Base-by-base conservation (phyloP, 1,140 invertebrate genomes). In the Plutomurus gul region DNA sequence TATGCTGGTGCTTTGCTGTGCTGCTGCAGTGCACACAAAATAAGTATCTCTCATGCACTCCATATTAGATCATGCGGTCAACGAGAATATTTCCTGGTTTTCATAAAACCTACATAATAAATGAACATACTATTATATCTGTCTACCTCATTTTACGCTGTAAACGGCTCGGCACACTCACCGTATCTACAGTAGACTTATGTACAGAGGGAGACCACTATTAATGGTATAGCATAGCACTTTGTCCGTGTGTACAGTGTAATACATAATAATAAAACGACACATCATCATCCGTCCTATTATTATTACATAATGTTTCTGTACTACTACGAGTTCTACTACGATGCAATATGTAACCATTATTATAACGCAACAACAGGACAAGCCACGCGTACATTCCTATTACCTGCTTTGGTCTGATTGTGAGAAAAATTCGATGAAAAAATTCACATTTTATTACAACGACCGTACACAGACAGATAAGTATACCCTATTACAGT, bases 51-150 rank as follows among this genome's bases (percentile, higher is more conserved):
- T 33, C 30, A 36, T 65, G 56, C 56, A 65, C 56, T 65, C 56
- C 56, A 65, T 65, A 65, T 65, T 65, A 65, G 56, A 65, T 65
- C 56, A 65, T 65, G 56, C 56, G 56, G 56, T 65, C 56, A 65
- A 27, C 27, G 16, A 65, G 25, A 65, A 65, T 65, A 65, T 65
- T 65, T 65, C 56, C 56, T 65, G 56, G 56, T 65, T 65, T 65
- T 36, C 56, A 65, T 65, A 65, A 65, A 65, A 65, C 56, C 56
- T 65, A 65, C 56, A 65, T 65, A 65, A 33, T 36, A 16, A 33
- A 36, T 49, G 6, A 49, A 20, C 7, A 20, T n/a, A n/a, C n/a
- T n/a, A 49, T 7, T 33, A 25, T 30, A 5, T 49, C 18, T 22
- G 18, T 4, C 7, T 3, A 33, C 11, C 27, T 33, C 56, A 30